Base-by-base conservation (phyloP, 1,140 invertebrate genomes). In the Paracyclopina nana region DNA sequence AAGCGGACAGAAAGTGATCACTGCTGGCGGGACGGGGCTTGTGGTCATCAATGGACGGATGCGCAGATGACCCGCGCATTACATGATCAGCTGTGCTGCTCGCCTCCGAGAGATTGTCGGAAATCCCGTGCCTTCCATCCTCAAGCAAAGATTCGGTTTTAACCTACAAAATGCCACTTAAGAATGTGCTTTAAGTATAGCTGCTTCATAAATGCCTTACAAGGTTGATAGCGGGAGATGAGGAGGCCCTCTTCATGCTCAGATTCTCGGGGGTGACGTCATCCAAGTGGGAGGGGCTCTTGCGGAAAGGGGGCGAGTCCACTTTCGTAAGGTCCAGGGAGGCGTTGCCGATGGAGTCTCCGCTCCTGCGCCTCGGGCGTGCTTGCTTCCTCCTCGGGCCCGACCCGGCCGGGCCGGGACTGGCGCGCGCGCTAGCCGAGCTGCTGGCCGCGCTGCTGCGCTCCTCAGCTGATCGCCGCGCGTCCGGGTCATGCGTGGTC, bases 311-410 rank as follows among this genome's bases (percentile, higher is more conserved):
- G 27, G 46, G 46, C n/a, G 22, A 16, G 4, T 30, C 48, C 2
- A 31, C 16, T 24, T 50, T 50, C 16, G n/a, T 42, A 24, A 50
- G 30, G 25, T 50, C 48, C n/a, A 50, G 30, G 2, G 29, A 42
- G 11, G 48, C 31, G 30, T 50, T 50, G n/a, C 42, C 42, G 24
- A 50, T 38, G 20, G 72, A 53, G 56, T 85, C 82, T 0, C 80
- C 80, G 0, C 81, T 85, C 56, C 82, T 71, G 55, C 82, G 67
- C 18, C 82, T 62, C 1, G 82, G 82, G 11, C 82, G 65, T 1
- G 82, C 82, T 63, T 85, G 77, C 14, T 50, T 50, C 16, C 48
- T n/a, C 8, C 48, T 38, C n/a, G 48, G 48, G 16, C 42, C 16
- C 4, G 14, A 20, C 5, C 24, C 34, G 4, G 34, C 14, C 34